phyloP scores from a whole-genome alignment of 2,797 vertebrate species.

The Brachyalestes nurse region DNA sequence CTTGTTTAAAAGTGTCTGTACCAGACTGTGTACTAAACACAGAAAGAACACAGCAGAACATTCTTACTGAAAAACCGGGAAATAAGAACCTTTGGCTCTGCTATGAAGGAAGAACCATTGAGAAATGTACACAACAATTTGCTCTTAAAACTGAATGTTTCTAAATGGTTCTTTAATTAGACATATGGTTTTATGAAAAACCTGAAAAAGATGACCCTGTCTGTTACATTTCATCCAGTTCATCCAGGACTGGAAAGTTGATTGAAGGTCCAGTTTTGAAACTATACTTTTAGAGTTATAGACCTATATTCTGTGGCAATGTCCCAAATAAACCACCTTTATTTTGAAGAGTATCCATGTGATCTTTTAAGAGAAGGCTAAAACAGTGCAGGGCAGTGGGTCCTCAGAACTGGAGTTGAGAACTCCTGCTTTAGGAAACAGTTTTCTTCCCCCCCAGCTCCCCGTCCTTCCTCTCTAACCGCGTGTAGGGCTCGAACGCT shows the following conservation, averaged over 20 bases:
- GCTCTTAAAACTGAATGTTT: background rate
- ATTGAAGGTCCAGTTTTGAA: background rate
- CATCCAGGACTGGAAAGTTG: too few relatives aligned
- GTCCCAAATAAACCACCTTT: background rate
- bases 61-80: background rate
- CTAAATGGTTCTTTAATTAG: background rate
- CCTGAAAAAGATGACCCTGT: too few relatives aligned
- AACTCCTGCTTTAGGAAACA: constrained; percentile 74
- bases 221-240: too few relatives aligned
- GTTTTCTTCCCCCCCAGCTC: constrained; percentile 82
- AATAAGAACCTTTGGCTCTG: background rate
- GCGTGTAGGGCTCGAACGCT: constrained; percentile 91
- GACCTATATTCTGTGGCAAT: background rate
- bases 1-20: background rate
- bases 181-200: background rate
- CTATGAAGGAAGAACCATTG: background rate
- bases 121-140: background rate
- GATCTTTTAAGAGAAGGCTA: background rate
- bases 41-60: background rate
- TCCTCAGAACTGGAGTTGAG: background rate
- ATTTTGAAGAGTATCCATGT: background rate
- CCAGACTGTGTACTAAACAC: background rate
- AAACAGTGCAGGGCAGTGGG: background rate
- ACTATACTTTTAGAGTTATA: background rate
- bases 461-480: constrained; percentile 83